Evolutionary conservation across 30 jellyfish, hydroid and myxozoan species (phyloP), one percentile per base, ranked within the genome.

Genomic region (Hydractinia echinata): DNA sequence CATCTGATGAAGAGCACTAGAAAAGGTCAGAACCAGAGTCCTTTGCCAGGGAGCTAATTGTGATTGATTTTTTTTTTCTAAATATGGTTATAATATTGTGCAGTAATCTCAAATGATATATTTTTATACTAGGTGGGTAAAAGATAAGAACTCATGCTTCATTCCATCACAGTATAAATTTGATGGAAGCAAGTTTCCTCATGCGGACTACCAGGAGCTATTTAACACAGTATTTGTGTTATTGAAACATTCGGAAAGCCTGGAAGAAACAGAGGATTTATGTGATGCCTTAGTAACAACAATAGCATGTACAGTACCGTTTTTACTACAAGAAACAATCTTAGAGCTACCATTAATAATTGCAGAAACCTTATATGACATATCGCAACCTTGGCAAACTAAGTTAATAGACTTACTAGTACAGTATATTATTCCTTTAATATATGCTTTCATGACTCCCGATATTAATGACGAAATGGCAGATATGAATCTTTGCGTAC

Each of bases 241-340:
- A 1, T 55, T 77, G 18, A 19, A 61, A 10, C 13, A 54, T 55
- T 15, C 60, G 19, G 53, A 52, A 3, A 61, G 60, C 44, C 52
- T 53, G 13, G 51, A 77, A 51, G 79, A 77, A 10, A 56, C 55
- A 7, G 85, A 55, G 15, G 85, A 77, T 49, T 55, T 54, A 8
- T 55, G 20, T 14, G 53, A 61, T 77, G 54, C 51, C 21, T 58
- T 89, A 60, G 77, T 89, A 11, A 76, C 67, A 14, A 77, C 89
- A 67, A 53, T 89, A 30, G 95, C 97, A 9, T 89, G 89, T 82
- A 62, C 83, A 70, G 89, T 84, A 55, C 97, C 97, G 44, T 89
- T 84, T 73, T 81, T 89, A 16, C 55, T 85, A 6, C 72, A 83
- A 7, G 83, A 89, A 7, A 64, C 55, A 11, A 54, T 89, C 70